phyloP scores from a whole-genome alignment of 2,113 vertebrate species.

The Limanda limanda region DNA sequence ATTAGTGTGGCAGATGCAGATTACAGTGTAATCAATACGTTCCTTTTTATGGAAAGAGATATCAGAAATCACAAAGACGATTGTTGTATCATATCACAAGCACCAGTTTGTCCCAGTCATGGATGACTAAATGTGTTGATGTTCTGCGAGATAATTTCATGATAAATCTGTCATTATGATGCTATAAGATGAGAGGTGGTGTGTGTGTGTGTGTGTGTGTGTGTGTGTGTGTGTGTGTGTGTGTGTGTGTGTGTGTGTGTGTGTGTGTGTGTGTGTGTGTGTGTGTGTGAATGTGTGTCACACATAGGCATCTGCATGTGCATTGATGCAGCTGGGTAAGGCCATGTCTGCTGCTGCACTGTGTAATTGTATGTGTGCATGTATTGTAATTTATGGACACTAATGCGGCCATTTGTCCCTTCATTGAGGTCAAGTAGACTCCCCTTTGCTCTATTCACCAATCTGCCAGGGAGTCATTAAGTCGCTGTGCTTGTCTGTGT shows the following conservation, averaged over 20 bases:
- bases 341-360: not conserved
- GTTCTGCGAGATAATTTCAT: not conserved
- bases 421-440: constrained; percentile 71
- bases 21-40: not conserved
- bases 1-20: constrained; percentile 4
- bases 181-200: not conserved
- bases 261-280: too few species aligned
- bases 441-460: constrained; percentile 62
- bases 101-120: too few species aligned
- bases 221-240: too few species aligned
- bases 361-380: constrained; percentile 26
- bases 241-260: too few species aligned
- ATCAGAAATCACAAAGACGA: not conserved
- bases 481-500: not conserved
- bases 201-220: not conserved
- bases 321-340: constrained; percentile 22
- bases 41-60: not conserved
- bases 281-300: not conserved
- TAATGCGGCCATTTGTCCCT: constrained; percentile 75
- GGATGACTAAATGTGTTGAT: not conserved
- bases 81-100: not conserved
- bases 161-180: not conserved
- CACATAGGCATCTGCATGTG: constrained; percentile 5
- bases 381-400: constrained; percentile 66
- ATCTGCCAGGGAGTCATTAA: constrained; percentile 58